phyloP scores from a whole-genome alignment of 2,888 invertebrate species.

The Melanostoma mellinum region DNA sequence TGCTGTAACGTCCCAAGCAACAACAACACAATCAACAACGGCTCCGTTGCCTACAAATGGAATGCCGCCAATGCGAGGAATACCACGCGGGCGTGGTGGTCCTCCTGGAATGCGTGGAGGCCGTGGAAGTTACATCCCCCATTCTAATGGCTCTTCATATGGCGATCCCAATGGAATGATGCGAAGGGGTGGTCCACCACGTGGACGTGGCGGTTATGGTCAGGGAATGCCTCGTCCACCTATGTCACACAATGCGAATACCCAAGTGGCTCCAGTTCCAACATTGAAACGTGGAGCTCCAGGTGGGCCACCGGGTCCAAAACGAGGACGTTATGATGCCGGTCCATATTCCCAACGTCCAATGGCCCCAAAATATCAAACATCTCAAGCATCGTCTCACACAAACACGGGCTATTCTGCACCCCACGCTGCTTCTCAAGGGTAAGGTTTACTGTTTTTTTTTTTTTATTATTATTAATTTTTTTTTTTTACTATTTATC shows the following conservation, averaged over 20 bases:
- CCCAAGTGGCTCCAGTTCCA: conserved; percentile 81
- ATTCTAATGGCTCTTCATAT: conserved; percentile 77
- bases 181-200: conserved; percentile 79
- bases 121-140: conserved; percentile 80
- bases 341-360: conserved; percentile 80
- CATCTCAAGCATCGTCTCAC: conserved; percentile 78
- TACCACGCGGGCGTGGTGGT: conserved; percentile 79
- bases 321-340: conserved; percentile 81
- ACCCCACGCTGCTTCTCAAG: conserved; percentile 76
- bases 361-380: conserved; percentile 80
- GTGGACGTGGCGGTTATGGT: conserved; percentile 80
- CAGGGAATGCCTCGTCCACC: conserved; percentile 80
- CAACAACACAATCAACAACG: conserved; percentile 58
- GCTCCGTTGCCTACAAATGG: conserved; percentile 62
- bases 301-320: conserved; percentile 80
- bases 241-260: conserved; percentile 80
- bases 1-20: conserved; percentile 70
- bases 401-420: conserved; percentile 75
- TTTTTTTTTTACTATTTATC: conserved; percentile 12
- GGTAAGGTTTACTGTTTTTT: conserved; percentile 74
- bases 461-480: background rate
- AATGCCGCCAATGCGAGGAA: conserved; percentile 74
- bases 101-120: conserved; percentile 78
- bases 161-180: conserved; percentile 76
- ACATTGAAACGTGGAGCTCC: conserved; percentile 81